A percentile compares a stretch with the other conserved stretches of the same genome.
Evolutionary conservation across 1,140 invertebrate species (phyloP).

Genomic region (Maniola jurtina): DNA sequence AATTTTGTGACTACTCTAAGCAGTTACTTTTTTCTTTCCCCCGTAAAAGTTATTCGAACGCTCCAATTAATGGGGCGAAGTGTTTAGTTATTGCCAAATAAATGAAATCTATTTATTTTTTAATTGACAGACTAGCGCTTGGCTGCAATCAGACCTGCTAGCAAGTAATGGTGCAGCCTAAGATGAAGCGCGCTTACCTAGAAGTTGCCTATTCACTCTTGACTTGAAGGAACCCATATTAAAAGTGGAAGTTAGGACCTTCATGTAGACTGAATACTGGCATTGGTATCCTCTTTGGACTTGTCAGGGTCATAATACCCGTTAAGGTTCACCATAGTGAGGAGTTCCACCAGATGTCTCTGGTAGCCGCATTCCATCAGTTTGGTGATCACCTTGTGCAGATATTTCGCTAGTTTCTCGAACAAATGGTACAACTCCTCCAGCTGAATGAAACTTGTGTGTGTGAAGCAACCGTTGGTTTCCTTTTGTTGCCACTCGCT

Average conservation of each 20-base stretch:
- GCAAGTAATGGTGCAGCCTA: too few species aligned
- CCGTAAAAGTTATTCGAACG: too few species aligned
- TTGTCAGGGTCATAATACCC: slow-evolving; percentile 67
- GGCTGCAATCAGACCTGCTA: too few species aligned
- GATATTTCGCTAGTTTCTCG: slow-evolving; percentile 68
- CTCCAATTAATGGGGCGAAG: too few species aligned
- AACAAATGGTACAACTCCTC: slow-evolving; percentile 69
- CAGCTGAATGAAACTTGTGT: slow-evolving; percentile 62
- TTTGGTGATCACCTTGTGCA: slow-evolving; percentile 69
- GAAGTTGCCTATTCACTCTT: too few species aligned
- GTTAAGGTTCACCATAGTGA: slow-evolving; percentile 73
- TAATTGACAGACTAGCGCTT: neutral
- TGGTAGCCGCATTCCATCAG: slow-evolving; percentile 76
- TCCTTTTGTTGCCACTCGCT: slow-evolving; percentile 72
- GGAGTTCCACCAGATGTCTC: slow-evolving; percentile 66
- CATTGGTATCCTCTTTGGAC: slow-evolving; percentile 45
- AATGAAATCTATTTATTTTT: neutral
- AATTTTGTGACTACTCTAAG: neutral
- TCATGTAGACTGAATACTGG: slow-evolving; percentile 38
- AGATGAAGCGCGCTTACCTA: too few species aligned
- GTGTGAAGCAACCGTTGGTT: slow-evolving; percentile 55
- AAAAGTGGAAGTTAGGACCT: neutral
- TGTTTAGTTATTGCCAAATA: too few species aligned
- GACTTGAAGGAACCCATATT: too few species aligned
- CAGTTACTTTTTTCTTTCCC: too few species aligned